Percentiles rank a stretch among this genome's conserved stretches.
These are phyloP conservation scores for Oxystoma pomonae DNA, from an alignment of 2,888 invertebrate genomes.

Conservation along the genomic window DNA sequence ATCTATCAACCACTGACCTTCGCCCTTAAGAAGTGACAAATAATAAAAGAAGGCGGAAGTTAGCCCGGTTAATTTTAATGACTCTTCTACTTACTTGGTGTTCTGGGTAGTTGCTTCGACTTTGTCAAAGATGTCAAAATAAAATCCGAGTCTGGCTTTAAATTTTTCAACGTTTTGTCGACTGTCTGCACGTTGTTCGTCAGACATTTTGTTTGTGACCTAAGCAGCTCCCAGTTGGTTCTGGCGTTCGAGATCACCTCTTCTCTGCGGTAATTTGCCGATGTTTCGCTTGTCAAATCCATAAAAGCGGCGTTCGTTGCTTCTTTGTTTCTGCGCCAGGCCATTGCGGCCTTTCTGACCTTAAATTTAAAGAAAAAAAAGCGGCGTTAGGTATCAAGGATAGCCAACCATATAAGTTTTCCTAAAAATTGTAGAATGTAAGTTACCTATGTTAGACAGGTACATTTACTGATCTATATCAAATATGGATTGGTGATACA, in stretches of 20 bases:
- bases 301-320: conserved; percentile 63
- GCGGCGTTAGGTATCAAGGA: too few species aligned
- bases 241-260: conserved; percentile 81
- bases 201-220: conserved; percentile 61
- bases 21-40: too few species aligned
- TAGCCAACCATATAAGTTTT: too few species aligned
- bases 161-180: conserved; percentile 36
- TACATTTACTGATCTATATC: too few species aligned
- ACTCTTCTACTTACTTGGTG: conserved; percentile 21
- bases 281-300: conserved; percentile 57
- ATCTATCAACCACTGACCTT: too few species aligned
- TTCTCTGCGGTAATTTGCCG: conserved; percentile 63
- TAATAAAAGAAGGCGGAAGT: too few species aligned
- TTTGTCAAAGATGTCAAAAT: conserved; percentile 42
- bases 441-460: too few species aligned
- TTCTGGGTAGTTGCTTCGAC: background rate
- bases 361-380: too few species aligned
- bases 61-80: conserved; percentile 36
- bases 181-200: conserved; percentile 40
- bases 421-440: too few species aligned
- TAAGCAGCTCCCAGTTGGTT: conserved; percentile 80
- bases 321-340: conserved; percentile 77
- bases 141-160: conserved; percentile 46
- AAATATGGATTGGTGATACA: too few species aligned
- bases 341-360: conserved; percentile 70